phyloP scores from a whole-genome alignment of 2,888 invertebrate species.

The Tiliacea citrago region DNA sequence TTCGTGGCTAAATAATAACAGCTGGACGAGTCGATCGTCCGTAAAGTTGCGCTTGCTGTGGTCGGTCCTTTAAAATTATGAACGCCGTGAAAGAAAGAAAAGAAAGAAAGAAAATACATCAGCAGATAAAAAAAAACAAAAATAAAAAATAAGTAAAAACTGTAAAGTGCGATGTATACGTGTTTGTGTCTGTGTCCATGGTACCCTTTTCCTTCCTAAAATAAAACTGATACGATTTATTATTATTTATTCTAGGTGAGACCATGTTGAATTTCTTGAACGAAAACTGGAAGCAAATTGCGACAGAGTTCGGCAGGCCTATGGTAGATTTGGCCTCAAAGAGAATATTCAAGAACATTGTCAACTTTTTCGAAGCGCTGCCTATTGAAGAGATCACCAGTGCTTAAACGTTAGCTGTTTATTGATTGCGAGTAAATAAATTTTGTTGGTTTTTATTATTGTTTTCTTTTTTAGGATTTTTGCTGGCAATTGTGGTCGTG shows the following conservation, averaged over 20 bases:
- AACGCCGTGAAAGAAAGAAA: too few species aligned
- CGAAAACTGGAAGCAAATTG: slow-evolving; percentile 82
- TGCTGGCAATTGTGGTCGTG: too few species aligned
- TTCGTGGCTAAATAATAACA: background rate
- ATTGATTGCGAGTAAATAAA: slow-evolving; percentile 28
- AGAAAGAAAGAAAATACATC: too few species aligned
- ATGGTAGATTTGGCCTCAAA: slow-evolving; percentile 75
- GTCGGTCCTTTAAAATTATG: too few species aligned
- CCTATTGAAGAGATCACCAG: slow-evolving; percentile 78
- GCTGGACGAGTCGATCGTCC: background rate
- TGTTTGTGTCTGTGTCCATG: too few species aligned
- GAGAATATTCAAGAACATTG: slow-evolving; percentile 75
- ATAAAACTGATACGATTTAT: slow-evolving; percentile 3
- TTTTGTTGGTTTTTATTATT: slow-evolving; percentile 9
- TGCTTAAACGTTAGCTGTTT: slow-evolving; percentile 40
- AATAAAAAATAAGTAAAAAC: too few species aligned
- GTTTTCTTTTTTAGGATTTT: background rate
- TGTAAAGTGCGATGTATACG: too few species aligned
- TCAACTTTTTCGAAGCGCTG: slow-evolving; percentile 69
- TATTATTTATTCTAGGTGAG: slow-evolving; percentile 74
- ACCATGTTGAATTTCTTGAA: slow-evolving; percentile 79
- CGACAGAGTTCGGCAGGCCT: slow-evolving; percentile 81
- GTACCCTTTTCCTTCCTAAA: background rate
- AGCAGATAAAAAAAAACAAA: too few species aligned
- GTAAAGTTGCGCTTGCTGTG: background rate